phyloP scores from a whole-genome alignment of 2,113 vertebrate genomes.

The Sylvilagus bachmani region DNA sequence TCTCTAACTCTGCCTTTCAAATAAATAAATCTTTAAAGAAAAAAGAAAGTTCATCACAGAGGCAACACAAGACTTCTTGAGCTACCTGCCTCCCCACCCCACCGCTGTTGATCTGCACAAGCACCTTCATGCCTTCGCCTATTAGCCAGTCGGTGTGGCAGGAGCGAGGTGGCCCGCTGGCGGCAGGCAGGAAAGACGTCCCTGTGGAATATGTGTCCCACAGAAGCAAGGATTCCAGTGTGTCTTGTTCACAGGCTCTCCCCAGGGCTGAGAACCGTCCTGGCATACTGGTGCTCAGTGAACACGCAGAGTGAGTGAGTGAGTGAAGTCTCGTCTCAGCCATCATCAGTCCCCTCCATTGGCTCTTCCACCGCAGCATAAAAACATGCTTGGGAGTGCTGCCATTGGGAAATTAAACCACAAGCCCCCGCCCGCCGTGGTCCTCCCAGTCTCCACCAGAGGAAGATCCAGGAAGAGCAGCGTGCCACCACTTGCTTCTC shows the following conservation, averaged over 20 bases:
- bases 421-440: not conserved
- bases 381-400: not conserved
- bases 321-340: not conserved
- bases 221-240: not conserved
- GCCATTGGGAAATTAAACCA: conserved; percentile 28
- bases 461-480: not conserved
- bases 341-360: not conserved
- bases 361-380: conserved; percentile 37
- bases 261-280: not conserved
- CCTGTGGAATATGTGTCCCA: not conserved
- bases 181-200: not conserved
- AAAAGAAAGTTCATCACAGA: not conserved
- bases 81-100: not conserved
- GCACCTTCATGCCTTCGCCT: not conserved
- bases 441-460: not conserved
- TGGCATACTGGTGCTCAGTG: not conserved
- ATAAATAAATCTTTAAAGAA: too few species aligned
- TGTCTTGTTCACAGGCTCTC: conserved; percentile 6
- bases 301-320: not conserved
- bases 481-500: not conserved
- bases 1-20: too few species aligned
- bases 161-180: not conserved
- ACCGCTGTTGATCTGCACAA: not conserved
- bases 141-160: not conserved
- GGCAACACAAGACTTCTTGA: not conserved